These are phyloP conservation scores for Oreochromis grahami DNA, from an alignment of 2,797 vertebrate genomes.

Conservation along the genomic window DNA sequence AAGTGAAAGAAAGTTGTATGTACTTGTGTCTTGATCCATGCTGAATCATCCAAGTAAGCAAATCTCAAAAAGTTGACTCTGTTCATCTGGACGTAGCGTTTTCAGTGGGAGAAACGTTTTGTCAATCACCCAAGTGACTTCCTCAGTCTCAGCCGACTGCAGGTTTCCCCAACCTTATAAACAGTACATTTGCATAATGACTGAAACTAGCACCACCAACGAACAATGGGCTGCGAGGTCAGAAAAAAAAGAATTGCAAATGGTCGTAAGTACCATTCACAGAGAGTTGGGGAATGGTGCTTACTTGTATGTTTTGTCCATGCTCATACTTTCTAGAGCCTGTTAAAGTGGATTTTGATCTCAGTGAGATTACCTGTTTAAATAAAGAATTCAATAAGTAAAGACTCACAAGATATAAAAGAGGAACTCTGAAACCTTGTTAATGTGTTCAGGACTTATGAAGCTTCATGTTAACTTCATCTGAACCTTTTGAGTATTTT, in stretches of 20 bases:
- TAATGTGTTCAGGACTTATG: not conserved
- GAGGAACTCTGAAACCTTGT: not conserved
- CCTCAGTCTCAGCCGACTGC: not conserved
- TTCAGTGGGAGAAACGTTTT: not conserved
- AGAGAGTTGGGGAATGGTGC: rapidly evolving
- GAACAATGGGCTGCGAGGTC: no score
- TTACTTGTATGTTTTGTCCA: not conserved
- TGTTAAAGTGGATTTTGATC: not conserved
- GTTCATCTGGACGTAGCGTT: not conserved
- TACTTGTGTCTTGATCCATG: not conserved
- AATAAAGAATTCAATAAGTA: not conserved
- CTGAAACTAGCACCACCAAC: no score
- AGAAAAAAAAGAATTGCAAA: no score
- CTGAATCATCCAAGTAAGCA: not conserved
- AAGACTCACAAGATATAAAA: not conserved
- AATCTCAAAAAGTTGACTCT: not conserved
- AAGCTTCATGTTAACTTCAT: not conserved
- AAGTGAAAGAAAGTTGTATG: not conserved
- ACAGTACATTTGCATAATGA: no score
- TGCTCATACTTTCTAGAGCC: not conserved
- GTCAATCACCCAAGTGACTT: rapidly evolving
- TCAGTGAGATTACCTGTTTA: not conserved
- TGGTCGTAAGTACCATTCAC: no score
- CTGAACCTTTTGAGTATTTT: not conserved
- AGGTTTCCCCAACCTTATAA: no score